Evolutionary conservation across 2,113 vertebrate species (phyloP).

Genomic region (Albula goreensis): DNA sequence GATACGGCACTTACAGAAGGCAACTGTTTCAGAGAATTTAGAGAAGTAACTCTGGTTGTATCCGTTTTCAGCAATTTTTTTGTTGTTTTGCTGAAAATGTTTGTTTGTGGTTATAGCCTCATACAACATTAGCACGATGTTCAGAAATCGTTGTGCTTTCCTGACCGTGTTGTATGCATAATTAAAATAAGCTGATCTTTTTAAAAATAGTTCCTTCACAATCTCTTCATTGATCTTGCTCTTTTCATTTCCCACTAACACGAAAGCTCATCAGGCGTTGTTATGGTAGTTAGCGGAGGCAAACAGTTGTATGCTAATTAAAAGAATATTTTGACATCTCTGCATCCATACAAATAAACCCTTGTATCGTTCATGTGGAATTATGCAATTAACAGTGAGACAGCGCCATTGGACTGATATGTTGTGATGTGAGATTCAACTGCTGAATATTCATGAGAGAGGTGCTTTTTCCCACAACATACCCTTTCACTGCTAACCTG

Average conservation of each 20-base stretch:
- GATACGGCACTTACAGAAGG: too few species aligned
- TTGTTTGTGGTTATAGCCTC: too few species aligned
- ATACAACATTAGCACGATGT: too few species aligned
- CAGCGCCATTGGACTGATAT: conserved; percentile 6
- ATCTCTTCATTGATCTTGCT: too few species aligned
- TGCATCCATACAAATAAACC: conserved; percentile 9
- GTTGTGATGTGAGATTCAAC: conserved; percentile 62
- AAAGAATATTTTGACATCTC: conserved; percentile 13
- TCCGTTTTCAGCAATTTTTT: too few species aligned
- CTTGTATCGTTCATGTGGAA: conserved; percentile 8
- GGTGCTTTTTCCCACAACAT: conserved; percentile 24
- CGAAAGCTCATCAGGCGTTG: too few species aligned
- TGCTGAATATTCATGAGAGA: conserved; percentile 66
- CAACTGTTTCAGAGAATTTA: too few species aligned
- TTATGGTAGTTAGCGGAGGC: neutral
- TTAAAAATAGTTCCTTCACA: neutral
- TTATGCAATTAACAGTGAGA: conserved; percentile 18
- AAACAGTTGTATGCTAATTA: conserved; percentile 22
- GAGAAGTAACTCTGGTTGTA: too few species aligned
- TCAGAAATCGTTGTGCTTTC: too few species aligned
- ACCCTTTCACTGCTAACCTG: conserved; percentile 21
- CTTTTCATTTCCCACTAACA: too few species aligned
- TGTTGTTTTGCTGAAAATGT: too few species aligned
- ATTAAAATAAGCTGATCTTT: neutral
- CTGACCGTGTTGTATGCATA: too few species aligned